These are phyloP conservation scores for Leuctra nigra DNA, from an alignment of 2,888 invertebrate species.

Conservation along the genomic window DNA sequence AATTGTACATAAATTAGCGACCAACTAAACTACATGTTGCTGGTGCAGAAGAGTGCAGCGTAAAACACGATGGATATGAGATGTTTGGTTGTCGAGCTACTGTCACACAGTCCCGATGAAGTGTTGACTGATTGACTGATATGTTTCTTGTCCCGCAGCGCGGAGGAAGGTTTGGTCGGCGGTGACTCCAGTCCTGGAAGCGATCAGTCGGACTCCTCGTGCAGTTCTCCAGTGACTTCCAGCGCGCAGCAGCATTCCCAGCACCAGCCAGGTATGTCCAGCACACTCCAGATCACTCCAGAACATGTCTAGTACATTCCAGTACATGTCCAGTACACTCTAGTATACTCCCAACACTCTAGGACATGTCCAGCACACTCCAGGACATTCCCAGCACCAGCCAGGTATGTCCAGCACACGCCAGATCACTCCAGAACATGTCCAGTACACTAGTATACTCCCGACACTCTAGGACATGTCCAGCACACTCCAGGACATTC, in stretches of 20 bases:
- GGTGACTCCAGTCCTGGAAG: conserved; percentile 47
- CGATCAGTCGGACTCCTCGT: conserved; percentile 52
- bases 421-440: no score
- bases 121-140: not conserved
- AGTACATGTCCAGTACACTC: no score
- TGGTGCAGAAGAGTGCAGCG: not conserved
- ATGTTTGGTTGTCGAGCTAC: not conserved
- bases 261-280: conserved; percentile 12
- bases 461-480: no score
- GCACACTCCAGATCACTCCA: not conserved
- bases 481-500: no score
- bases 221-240: conserved; percentile 47
- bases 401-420: conserved; percentile 29
- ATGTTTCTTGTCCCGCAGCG: not conserved
- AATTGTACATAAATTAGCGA: no score
- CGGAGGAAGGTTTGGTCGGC: conserved; percentile 16
- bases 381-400: no score
- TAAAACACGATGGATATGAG: not conserved
- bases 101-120: not conserved
- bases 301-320: no score
- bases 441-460: no score
- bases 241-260: conserved; percentile 27
- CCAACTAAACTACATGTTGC: no score
- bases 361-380: no score
- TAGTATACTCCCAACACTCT: no score